Evolutionary conservation across 1,140 invertebrate species (phyloP), one percentile per base, ranked within the genome.

Genomic region (Aradophagus sp.): DNA sequence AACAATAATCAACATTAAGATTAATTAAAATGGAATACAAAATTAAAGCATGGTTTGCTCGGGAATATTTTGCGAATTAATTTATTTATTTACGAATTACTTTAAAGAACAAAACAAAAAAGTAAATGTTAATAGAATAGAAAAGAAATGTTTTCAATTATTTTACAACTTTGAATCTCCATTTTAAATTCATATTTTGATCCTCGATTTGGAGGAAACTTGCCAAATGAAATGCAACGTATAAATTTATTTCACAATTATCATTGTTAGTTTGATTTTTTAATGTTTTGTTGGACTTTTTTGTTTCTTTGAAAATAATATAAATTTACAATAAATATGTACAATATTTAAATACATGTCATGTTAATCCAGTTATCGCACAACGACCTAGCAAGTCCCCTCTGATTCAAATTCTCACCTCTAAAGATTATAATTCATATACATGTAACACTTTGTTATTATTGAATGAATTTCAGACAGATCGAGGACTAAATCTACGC

Each of bases 381-480:
- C 35, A 5, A 4, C 8, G n/a, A 45, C 45, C 52, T 36, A 26
- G 34, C 32, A n/a, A 52, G 44, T 67, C 59, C 36, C 52, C 56
- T 56, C 41, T 3, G 5, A 26, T 10, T 35, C 11, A 23, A 55
- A 42, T 13, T 35, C 36, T 42, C 45, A 17, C 13, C 3, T 52
- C 63, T 68, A 59, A 59, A 27, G 45, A 55, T 65, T 39, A 34
- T 48, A 53, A 53, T 35, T 59, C 52, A 68, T 68, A 26, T 68
- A 68, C 55, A 68, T 68, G 17, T 59, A 68, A 68, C 63, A 68
- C 63, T 68, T 59, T 39, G 31, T 10, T 58, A 67, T 32, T 59
- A 52, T 68, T 59, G 55, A 59, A 68, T 68, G 32, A 59, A 59
- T 59, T 68, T 68, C 53, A 68, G 63, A 68, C 53, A 68, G 63